phyloP scores from a whole-genome alignment of 2,113 vertebrate genomes.

The Larimichthys crocea region DNA sequence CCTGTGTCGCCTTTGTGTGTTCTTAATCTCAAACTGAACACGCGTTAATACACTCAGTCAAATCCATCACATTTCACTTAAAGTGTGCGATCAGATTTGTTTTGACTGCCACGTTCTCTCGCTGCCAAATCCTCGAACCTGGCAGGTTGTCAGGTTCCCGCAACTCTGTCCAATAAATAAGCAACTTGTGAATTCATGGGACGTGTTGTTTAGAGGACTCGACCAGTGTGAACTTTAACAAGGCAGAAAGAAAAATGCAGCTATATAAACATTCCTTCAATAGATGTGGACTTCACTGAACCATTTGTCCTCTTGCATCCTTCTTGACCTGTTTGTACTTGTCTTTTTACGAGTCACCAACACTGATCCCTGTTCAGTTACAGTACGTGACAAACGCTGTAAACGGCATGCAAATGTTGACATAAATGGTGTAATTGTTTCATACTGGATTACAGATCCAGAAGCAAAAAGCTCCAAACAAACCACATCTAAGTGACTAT shows the following conservation, averaged over 20 bases:
- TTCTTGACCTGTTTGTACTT: not conserved
- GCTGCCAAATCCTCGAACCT: constrained; percentile 14
- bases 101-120: not conserved
- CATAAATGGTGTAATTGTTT: not conserved
- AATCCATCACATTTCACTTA: constrained; percentile 31
- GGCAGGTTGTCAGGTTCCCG: constrained; percentile 22
- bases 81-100: constrained; percentile 19
- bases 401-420: not conserved
- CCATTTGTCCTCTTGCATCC: not conserved
- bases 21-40: constrained; percentile 10
- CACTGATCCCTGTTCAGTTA: not conserved
- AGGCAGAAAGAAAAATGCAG: constrained; percentile 3
- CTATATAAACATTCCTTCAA: not conserved
- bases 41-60: not conserved
- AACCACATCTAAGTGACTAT: not conserved
- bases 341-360: constrained; percentile 14
- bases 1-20: not conserved
- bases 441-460: not conserved
- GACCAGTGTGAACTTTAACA: not conserved
- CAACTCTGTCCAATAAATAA: constrained; percentile 26
- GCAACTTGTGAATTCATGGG: constrained; percentile 17
- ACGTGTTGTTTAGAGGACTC: constrained; percentile 30
- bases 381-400: not conserved
- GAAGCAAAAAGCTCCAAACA: not conserved
- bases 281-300: not conserved